phyloP scores from a whole-genome alignment of 2,888 invertebrate species.

The Capitulum mitella region DNA sequence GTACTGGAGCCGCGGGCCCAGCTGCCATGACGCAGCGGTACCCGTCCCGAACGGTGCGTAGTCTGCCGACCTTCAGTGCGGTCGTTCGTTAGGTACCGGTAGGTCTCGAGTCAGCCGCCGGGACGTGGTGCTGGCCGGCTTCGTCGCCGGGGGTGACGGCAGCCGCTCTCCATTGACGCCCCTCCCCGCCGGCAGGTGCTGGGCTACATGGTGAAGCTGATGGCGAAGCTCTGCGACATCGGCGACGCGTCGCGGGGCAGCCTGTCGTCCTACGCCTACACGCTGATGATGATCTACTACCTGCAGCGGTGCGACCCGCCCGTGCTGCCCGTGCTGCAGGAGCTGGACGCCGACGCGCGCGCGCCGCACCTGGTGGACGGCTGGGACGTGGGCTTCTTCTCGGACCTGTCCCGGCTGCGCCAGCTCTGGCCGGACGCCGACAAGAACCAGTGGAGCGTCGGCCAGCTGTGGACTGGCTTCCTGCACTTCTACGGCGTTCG shows the following conservation, averaged over 20 bases:
- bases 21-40: no score
- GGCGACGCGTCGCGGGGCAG: conserved; percentile 55
- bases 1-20: no score
- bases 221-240: conserved; percentile 53
- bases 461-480: conserved; percentile 50
- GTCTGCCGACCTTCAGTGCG: no score
- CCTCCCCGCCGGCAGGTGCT: conserved; percentile 41
- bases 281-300: conserved; percentile 49
- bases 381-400: neutral
- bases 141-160: no score
- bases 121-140: no score
- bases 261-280: conserved; percentile 48
- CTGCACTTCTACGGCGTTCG: conserved; percentile 51
- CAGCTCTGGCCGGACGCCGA: conserved; percentile 46
- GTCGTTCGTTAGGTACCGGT: no score
- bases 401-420: conserved; percentile 7
- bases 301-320: conserved; percentile 48
- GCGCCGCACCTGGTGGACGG: neutral
- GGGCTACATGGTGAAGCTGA: conserved; percentile 50
- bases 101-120: no score
- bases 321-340: conserved; percentile 41
- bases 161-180: no score
- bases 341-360: conserved; percentile 26
- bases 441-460: conserved; percentile 46
- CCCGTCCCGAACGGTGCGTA: no score